Base-by-base conservation (phyloP, 2,888 invertebrate genomes). In the Xestia rhomboidea region DNA sequence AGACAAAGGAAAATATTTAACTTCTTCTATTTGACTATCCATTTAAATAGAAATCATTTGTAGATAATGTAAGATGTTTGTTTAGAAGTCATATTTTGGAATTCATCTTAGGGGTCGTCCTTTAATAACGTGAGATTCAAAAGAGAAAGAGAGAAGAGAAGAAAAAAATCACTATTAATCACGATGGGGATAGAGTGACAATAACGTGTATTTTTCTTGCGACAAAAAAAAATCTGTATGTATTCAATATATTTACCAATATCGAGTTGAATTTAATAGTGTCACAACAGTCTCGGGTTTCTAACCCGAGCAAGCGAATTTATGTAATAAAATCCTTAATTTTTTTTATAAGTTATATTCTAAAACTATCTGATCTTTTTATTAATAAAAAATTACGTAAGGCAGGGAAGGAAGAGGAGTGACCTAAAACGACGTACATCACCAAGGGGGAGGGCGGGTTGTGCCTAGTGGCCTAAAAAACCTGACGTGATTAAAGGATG, bases 1-100 rank as follows among this genome's bases (percentile, higher is more conserved):
- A 41, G 46, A 49, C 69, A 49, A 64, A 64, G 11, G 18, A 51
- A 11, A 68, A 68, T 79, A 79, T 83, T 83, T 78, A 6, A 3
- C 3, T 24, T 41, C 21, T 79, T 24, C 21, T 51, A 49, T 44
- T 68, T 68, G 41, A 11, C 10, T 49, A 51, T 3, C 54, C n/a
- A 21, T 34, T 68, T 21, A 24, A 57, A 0, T 63, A 77, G 38
- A 82, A 76, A 82, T 51, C 21, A 51, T 82, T 66, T 34, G 57
- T 49, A 34, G 34, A 34, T 34, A 57, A 64, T 24, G 3, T 66
- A 13, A 82, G 24, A 27, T 66, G 21, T 79, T 67, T 82, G 27
- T 30, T 44, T 15, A 76, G 41, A 51, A 6, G 66, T 66, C 27
- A n/a, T 8, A 21, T 82, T 64, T 54, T n/a, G 15, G 0, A 27